Evolutionary conservation across 2,113 vertebrate genomes (phyloP), one percentile per base, ranked within the genome.

Genomic region (Barbus barbus): DNA sequence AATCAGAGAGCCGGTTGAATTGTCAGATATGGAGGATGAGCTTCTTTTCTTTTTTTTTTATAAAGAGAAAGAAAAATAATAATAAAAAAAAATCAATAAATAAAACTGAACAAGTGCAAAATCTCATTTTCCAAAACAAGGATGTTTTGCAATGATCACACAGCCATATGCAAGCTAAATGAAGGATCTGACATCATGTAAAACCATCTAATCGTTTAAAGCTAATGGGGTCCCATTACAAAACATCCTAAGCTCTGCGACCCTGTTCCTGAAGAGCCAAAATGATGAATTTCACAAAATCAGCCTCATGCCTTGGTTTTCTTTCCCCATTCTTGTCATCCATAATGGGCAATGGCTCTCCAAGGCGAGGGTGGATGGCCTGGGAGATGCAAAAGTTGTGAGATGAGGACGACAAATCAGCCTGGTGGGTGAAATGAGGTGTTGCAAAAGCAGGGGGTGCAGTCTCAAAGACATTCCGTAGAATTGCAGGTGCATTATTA

Each of bases 1-100:
- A 97, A 95, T 98, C 97, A 98, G 94, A 95, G 81, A 94, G 94
- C 94, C 94, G 93, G 94, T 96, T 95, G 97, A 94, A 95, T 92
- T 94, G 94, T 95, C 92, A 93, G 94, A 94, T 96, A 96, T 91
- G 95, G 95, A 94, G 93, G 92, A 94, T 95, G 94, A 91, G 94
- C 93, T 92, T 89, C 81, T 22, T 58, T 78, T 28, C n/a, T 61
- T 76, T 61, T 26, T 28, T 63, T 41, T 41, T 41, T 41, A 9
- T 41, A 9, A 41, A 33, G 20, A 38, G 48, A 81, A 31, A 65
- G n/a, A n/a, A n/a, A n/a, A n/a, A n/a, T n/a, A 61, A 90, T 11
- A 91, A 65, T 91, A 84, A 26, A 26, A 83, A 88, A 81, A 9
- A 75, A 77, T 80, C n/a, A 36, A n/a, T 4, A 83, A 85, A 87